Base-by-base conservation (phyloP, 2,888 invertebrate genomes). In the Luperina testacea region DNA sequence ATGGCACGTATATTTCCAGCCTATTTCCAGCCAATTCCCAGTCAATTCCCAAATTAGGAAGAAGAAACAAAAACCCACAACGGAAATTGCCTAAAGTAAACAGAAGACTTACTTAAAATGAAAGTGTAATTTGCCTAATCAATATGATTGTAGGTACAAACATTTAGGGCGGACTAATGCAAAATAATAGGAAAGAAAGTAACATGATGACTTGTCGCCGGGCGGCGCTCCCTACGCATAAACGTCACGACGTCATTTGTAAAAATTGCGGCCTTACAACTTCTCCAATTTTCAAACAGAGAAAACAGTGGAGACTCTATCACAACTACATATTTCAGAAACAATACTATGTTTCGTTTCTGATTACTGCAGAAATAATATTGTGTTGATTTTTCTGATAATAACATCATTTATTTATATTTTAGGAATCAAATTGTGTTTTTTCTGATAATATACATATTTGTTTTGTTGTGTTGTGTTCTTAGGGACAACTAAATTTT, bases 191-290 rank as follows among this genome's bases (percentile, higher is more conserved):
- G 95, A 95, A 95, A 95, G 95, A 95, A 89, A 96, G 96, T 95
- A 96, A 96, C 96, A 95, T 95, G 96, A 96, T 97, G 97, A 96
- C 95, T 96, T 96, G 96, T 96, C 94, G 95, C 91, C 94, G 93
- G 92, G 83, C 81, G 87, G 90, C 95, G 95, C 95, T 93, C 96
- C 96, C 96, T 94, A 93, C 93, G 95, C 94, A 95, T 96, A 96
- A 96, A 96, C 96, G 96, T 96, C 96, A 95, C 96, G 94, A 96
- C 96, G 96, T 96, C 96, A 97, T 97, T 97, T 97, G 96, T 96
- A 96, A 97, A 96, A 97, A 96, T 96, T 96, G 96, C 94, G 96
- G 95, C 95, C 94, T 95, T 92, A 93, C 92, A 96, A 96, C 94
- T 96, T 96, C 94, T 94, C 92, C 95, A 95, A 95, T 95, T 96